Evolutionary conservation across 2,797 vertebrate species (phyloP).

Genomic region (Neosilurus mollespiculum): DNA sequence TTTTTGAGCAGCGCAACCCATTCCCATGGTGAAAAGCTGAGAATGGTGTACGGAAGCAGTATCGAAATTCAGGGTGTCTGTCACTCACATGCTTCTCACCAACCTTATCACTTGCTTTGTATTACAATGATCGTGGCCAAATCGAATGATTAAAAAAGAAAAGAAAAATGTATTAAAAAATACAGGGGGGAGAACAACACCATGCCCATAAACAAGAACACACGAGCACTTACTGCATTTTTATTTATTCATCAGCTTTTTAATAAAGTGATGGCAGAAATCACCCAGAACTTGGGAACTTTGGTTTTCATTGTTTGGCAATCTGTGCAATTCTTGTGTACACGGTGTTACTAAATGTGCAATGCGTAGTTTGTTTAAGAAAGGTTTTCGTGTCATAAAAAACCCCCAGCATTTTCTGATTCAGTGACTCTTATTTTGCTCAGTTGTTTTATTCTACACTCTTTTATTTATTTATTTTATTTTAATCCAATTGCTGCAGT

Average conservation of each 20-base stretch:
- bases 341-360: conserved; percentile 30
- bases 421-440: conserved; percentile 2
- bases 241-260: conserved; percentile 11
- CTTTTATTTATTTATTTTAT: background rate
- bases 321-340: conserved; percentile 11
- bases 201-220: background rate
- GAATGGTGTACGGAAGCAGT: background rate
- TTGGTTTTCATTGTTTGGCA: background rate
- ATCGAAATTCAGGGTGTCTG: background rate
- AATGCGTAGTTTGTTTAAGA: conserved; percentile 35
- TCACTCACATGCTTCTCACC: conserved; percentile 1
- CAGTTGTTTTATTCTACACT: background rate
- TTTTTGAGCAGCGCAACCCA: background rate
- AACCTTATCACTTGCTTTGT: background rate
- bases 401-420: background rate
- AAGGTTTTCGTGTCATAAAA: conserved; percentile 31
- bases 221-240: background rate
- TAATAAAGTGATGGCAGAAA: background rate
- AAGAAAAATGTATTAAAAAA: background rate
- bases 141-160: background rate
- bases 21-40: background rate
- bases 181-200: no score
- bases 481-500: background rate
- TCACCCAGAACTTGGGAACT: background rate
- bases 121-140: conserved; percentile 1